phyloP scores from a whole-genome alignment of 35 echinoderm and acorn worm genomes.

The Eucidaris tribuloides region DNA sequence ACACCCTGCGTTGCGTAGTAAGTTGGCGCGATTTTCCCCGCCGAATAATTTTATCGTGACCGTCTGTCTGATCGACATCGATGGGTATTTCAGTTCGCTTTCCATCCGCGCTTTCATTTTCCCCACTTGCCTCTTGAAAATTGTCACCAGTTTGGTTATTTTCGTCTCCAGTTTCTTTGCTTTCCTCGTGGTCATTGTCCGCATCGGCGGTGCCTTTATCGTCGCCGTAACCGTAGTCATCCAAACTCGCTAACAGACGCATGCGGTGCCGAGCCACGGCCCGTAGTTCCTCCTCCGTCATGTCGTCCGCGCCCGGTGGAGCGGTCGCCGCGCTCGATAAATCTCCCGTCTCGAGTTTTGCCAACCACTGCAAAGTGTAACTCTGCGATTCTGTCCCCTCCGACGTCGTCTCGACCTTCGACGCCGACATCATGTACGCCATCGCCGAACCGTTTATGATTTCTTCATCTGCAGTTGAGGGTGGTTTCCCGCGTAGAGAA shows the following conservation, averaged over 20 bases:
- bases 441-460: not conserved
- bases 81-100: not conserved
- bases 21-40: too few species aligned
- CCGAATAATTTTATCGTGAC: not conserved
- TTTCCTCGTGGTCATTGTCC: not conserved
- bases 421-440: conserved; percentile 12
- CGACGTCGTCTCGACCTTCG: not conserved
- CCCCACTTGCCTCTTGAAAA: not conserved
- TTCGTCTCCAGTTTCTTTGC: not conserved
- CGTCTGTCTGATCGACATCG: not conserved
- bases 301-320: not conserved
- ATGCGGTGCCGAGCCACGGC: not conserved
- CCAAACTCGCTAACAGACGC: not conserved
- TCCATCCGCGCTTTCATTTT: not conserved
- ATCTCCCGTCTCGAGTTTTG: not conserved
- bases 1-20: too few species aligned
- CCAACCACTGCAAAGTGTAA: conserved; percentile 1
- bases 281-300: not conserved
- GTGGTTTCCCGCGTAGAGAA: not conserved
- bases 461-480: not conserved
- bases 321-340: not conserved
- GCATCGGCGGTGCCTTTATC: not conserved
- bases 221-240: conserved; percentile 11
- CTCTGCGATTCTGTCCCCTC: too few species aligned
- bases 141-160: not conserved